Evolutionary conservation across 2,797 vertebrate genomes (phyloP).

Genomic region (Anisognathus igniventris): DNA sequence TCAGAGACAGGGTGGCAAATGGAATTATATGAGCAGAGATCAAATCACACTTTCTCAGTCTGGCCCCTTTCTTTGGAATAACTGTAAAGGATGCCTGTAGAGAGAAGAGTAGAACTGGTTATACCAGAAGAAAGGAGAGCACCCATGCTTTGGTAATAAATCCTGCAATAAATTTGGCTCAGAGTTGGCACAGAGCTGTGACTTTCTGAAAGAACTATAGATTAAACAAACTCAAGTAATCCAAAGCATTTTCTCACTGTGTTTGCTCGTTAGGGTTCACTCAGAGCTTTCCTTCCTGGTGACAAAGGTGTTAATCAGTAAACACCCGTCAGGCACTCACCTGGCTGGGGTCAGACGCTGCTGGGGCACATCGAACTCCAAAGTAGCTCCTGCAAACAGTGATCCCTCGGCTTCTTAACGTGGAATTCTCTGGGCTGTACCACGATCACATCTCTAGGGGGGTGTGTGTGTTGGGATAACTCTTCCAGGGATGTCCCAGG

Average conservation of each 20-base stretch:
- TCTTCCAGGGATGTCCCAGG: conserved; percentile 40
- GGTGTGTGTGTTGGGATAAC: conserved; percentile 47
- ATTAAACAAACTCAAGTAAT: background rate
- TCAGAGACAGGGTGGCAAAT: background rate
- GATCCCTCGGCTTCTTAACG: conserved; percentile 44
- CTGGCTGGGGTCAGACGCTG: background rate
- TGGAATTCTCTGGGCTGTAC: conserved; percentile 67
- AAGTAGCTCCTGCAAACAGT: background rate
- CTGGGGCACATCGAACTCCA: conserved; percentile 32
- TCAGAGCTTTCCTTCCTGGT: background rate
- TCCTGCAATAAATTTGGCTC: background rate
- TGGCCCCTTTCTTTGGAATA: background rate
- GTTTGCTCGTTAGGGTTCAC: fast-evolving
- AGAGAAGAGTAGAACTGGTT: background rate
- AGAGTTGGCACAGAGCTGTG: background rate
- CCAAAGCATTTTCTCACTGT: background rate
- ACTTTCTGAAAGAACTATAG: background rate
- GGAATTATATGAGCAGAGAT: background rate
- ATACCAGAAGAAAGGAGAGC: background rate
- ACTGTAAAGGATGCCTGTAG: background rate
- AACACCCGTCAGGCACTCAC: conserved; percentile 25
- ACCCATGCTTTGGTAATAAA: background rate
- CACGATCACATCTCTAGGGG: conserved; percentile 53
- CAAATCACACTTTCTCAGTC: background rate
- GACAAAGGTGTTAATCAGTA: background rate